Percentiles rank a stretch among this genome's conserved stretches.
These are phyloP conservation scores for Eristalis intricaria DNA, from an alignment of 2,888 invertebrate species.

Conservation along the genomic window DNA sequence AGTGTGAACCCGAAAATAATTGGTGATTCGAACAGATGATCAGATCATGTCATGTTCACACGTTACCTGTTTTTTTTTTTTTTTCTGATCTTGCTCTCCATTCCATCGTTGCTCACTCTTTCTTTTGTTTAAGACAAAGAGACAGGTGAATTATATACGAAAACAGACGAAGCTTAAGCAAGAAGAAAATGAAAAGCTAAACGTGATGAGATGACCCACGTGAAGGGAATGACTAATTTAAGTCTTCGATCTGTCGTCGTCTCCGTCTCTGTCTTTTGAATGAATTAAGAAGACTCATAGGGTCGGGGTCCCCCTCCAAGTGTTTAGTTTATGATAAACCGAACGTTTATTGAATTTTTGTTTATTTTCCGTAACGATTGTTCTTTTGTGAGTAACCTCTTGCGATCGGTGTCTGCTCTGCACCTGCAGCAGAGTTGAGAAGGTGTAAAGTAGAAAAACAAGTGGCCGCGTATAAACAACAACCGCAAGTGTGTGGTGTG, in stretches of 20 bases:
- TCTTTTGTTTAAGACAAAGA: slow-evolving; percentile 38
- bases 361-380: slow-evolving; percentile 47
- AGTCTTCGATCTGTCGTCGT: background rate
- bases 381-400: slow-evolving; percentile 14
- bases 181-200: slow-evolving; percentile 29
- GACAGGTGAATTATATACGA: slow-evolving; percentile 26
- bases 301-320: no score
- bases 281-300: slow-evolving; percentile 16
- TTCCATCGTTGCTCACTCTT: background rate
- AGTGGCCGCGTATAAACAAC: slow-evolving; percentile 42
- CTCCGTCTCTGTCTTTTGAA: background rate
- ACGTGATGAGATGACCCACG: slow-evolving; percentile 55
- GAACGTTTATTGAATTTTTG: slow-evolving; percentile 47
- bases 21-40: slow-evolving; percentile 37
- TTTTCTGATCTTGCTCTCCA: background rate
- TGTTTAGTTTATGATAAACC: slow-evolving; percentile 38
- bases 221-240: slow-evolving; percentile 65
- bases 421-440: background rate
- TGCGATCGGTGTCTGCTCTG: background rate
- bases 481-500: background rate
- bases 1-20: slow-evolving; percentile 42
- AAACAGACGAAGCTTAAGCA: slow-evolving; percentile 14
- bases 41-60: background rate
- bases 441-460: slow-evolving; percentile 59
- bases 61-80: background rate